Base-by-base conservation (phyloP, 92 coral and sea anemone genomes). In the Hydrozoanthus gracilis region DNA sequence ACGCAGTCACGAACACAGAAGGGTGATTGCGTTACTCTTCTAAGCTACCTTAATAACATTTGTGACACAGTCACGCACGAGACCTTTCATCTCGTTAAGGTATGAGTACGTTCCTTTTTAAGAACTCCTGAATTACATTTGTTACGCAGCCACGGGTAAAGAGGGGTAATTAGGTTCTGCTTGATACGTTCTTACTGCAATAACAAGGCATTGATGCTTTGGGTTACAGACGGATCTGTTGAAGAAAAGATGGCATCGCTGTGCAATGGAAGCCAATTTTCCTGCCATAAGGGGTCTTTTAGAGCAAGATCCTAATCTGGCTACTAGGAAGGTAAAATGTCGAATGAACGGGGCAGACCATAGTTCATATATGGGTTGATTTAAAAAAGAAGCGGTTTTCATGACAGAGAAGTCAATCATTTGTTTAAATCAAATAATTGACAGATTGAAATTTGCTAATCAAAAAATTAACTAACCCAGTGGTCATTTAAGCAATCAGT, bases 211-310 rank as follows among this genome's bases (percentile, higher is more conserved):
- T 12, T 5, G 9, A 4, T 6, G 9, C 18, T 9, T 8, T 4
- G 2, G 58, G 27, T 51, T 51, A 48, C 62, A 80, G 85, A 47
- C 74, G 18, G 85, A 80, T 48, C 85, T 80, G 16, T 80, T 80
- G 39, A 80, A 47, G 47, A 80, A 80, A 62, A 80, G 74, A 65
- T 80, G 85, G 85, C 85, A 80, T 65, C 85, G 74, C 4, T 80
- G 27, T 12, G 85, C 85, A 49, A 80, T 80, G 85, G 85, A 80
- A 51, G 60, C 74, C 48, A 80, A 80, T 16, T 65, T 62, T 47
- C 18, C 85, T 20, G 85, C 85, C 51, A 80, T 80, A 65, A 64
- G 66, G 20, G 55, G 85, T 48, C 14, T 65, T 16, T 49, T 80
- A 58, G 75, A 80, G n/a, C 61, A 80, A 67, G 85, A 80, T 45